Percentiles rank a stretch among this genome's conserved stretches.
These are phyloP conservation scores for Mus minutoides DNA, from an alignment of 2,797 vertebrate genomes.

Conservation along the genomic window DNA sequence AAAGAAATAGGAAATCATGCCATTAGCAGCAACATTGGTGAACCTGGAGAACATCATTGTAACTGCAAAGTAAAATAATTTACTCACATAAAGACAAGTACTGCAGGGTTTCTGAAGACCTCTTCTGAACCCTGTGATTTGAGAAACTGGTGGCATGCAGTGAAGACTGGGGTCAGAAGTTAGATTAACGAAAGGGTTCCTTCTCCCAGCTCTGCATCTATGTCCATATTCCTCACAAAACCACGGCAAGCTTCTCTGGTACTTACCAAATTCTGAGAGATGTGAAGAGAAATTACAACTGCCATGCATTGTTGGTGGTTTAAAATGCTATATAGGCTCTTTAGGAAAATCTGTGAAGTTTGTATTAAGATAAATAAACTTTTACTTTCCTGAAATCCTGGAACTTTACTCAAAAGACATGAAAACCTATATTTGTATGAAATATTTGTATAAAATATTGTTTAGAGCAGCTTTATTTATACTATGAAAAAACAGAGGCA, in stretches of 20 bases:
- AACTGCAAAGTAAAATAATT: not conserved
- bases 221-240: not conserved
- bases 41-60: not conserved
- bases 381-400: not conserved
- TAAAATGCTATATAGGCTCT: not conserved
- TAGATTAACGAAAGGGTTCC: not conserved
- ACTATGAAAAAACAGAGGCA: not conserved
- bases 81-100: not conserved
- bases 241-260: not conserved
- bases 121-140: not conserved
- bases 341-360: not conserved
- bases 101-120: not conserved
- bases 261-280: not conserved
- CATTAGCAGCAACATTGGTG: not conserved
- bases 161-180: not conserved
- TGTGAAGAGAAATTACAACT: not conserved
- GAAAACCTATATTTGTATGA: not conserved
- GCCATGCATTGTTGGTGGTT: not conserved
- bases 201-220: not conserved
- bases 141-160: not conserved
- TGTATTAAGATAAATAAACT: not conserved
- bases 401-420: constrained; percentile 22
- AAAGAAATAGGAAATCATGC: not conserved
- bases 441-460: not conserved
- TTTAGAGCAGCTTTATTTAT: constrained; percentile 32